These are phyloP conservation scores for Lytechinus variegatus DNA, from an alignment of 35 echinoderm and acorn worm genomes.

Conservation along the genomic window DNA sequence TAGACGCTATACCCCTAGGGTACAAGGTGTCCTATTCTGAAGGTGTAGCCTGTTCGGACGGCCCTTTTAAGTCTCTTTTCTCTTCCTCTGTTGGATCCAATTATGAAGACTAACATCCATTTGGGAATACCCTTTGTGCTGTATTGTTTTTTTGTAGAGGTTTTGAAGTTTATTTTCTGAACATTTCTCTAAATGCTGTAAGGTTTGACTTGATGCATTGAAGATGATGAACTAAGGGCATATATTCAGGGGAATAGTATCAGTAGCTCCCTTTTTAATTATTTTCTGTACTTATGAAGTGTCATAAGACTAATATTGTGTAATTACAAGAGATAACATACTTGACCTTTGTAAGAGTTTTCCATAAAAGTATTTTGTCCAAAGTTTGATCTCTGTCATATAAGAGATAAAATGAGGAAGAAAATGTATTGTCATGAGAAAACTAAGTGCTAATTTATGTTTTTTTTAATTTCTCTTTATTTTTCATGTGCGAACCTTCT, in stretches of 20 bases:
- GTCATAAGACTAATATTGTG: too few relatives aligned
- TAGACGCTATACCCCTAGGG: not conserved
- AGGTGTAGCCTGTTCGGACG: not conserved
- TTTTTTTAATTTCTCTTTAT: not conserved
- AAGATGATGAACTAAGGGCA: too few relatives aligned
- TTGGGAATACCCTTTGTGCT: not conserved
- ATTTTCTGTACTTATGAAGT: too few relatives aligned
- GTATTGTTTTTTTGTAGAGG: not conserved
- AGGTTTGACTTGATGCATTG: too few relatives aligned
- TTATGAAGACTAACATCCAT: constrained; percentile 4
- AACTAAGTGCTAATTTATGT: not conserved
- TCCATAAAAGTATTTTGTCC: too few relatives aligned
- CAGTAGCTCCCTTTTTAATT: too few relatives aligned
- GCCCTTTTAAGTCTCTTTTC: not conserved
- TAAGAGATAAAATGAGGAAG: too few relatives aligned
- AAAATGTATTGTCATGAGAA: not conserved
- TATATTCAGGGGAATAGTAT: too few relatives aligned
- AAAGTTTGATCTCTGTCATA: too few relatives aligned
- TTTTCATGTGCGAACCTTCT: not conserved
- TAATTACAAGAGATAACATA: too few relatives aligned
- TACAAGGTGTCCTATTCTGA: not conserved
- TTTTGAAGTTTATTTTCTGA: not conserved
- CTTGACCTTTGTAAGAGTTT: too few relatives aligned
- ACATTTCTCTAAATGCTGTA: too few relatives aligned
- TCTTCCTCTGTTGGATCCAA: not conserved